These are phyloP conservation scores for Lordiphosa collinella DNA, from an alignment of 1,140 invertebrate genomes.

Conservation along the genomic window DNA sequence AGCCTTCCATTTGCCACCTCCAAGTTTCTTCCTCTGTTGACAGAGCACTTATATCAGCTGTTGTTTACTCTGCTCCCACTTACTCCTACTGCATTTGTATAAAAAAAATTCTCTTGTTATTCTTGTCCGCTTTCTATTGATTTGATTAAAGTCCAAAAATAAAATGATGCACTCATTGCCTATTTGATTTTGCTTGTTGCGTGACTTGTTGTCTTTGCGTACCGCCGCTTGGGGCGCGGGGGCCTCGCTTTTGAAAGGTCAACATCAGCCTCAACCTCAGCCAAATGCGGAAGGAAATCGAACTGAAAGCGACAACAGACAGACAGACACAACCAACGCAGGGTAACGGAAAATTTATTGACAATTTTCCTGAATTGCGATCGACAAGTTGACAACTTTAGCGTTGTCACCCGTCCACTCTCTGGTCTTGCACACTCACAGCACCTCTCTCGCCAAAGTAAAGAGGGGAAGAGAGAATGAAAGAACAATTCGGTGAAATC, in stretches of 20 bases:
- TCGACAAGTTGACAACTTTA: slow-evolving; percentile 33
- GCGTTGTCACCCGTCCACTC: neutral
- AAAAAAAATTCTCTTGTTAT: neutral
- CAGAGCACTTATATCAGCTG: no score
- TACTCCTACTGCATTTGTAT: slow-evolving; percentile 2
- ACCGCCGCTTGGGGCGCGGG: slow-evolving; percentile 3
- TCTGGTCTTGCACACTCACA: neutral
- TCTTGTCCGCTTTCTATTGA: slow-evolving; percentile 38
- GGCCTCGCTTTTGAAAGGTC: slow-evolving; percentile 44
- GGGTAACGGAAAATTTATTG: slow-evolving; percentile 52
- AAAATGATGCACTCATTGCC: slow-evolving; percentile 63
- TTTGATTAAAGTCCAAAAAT: slow-evolving; percentile 71
- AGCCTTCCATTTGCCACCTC: no score
- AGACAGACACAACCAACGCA: slow-evolving; percentile 12
- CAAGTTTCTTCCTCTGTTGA: no score
- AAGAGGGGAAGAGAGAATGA: no score
- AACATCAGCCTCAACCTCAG: slow-evolving; percentile 17
- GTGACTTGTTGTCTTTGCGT: slow-evolving; percentile 56
- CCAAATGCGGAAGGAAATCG: slow-evolving; percentile 56
- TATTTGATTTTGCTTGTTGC: slow-evolving; percentile 41
- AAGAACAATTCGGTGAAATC: no score
- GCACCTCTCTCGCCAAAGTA: neutral
- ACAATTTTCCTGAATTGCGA: slow-evolving; percentile 35
- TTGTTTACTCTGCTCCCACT: no score
- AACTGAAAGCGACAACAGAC: slow-evolving; percentile 22